A percentile compares a stretch with the other conserved stretches of the same genome.
Conservation (phyloP, 2,797 vertebrate species). For the Lepilemur ruficaudatus region DNA sequence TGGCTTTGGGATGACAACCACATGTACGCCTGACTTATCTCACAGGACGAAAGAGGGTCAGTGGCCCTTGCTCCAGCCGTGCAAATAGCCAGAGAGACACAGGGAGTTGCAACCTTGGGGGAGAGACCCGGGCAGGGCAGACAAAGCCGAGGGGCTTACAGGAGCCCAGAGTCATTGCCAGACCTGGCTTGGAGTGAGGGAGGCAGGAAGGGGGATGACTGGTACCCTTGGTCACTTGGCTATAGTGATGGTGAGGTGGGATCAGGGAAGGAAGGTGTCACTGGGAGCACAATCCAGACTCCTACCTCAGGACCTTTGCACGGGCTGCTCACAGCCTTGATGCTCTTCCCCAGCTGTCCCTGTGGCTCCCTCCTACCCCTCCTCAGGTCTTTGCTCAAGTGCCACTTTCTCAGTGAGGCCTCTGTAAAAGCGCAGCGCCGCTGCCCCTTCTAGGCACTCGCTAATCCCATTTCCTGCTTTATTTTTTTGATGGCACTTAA, state of each 20-base stretch:
- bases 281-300: neutral
- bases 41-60: neutral
- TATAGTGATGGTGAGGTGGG: rapidly evolving
- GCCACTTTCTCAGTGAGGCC: neutral
- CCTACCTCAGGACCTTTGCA: neutral
- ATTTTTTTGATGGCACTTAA: neutral
- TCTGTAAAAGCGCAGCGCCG: neutral
- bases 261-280: neutral
- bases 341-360: too few relatives aligned
- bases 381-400: too few relatives aligned
- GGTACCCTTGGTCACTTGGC: neutral
- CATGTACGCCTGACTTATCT: neutral
- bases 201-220: neutral
- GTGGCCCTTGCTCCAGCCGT: neutral
- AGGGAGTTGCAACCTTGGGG: neutral
- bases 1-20: neutral
- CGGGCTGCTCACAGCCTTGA: too few relatives aligned
- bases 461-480: neutral
- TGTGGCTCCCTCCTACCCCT: too few relatives aligned
- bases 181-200: neutral
- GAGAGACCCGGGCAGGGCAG: rapidly evolving
- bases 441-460: neutral
- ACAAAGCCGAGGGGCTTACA: neutral
- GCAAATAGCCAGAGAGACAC: neutral
- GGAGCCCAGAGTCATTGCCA: neutral